Conservation (phyloP, 2,113 vertebrate species). For the Notechis scutatus region DNA sequence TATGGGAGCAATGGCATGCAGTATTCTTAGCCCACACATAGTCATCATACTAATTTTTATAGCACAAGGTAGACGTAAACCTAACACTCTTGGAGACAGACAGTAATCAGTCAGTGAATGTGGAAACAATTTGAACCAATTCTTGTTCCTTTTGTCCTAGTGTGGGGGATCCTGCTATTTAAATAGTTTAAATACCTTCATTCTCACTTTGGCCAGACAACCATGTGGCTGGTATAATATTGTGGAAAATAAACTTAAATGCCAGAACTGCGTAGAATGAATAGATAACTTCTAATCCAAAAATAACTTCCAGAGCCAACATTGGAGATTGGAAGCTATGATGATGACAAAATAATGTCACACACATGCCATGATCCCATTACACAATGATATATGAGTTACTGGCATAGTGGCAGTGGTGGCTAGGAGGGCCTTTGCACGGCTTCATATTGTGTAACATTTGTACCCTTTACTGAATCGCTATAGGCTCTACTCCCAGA, state of each 20-base stretch:
- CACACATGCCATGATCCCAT: neutral
- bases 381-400: neutral
- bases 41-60: neutral
- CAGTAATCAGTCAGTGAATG: neutral
- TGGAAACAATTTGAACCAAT: constrained; percentile 15
- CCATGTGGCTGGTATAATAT: neutral
- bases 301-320: neutral
- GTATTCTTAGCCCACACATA: neutral
- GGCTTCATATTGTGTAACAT: neutral
- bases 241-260: neutral
- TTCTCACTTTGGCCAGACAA: neutral
- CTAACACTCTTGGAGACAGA: neutral
- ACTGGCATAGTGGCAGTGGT: neutral
- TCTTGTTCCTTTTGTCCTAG: neutral
- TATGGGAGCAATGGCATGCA: neutral
- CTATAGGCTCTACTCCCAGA: neutral
- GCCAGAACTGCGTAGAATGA: neutral
- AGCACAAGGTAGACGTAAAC: neutral
- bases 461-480: neutral
- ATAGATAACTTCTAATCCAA: neutral
- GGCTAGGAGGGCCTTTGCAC: neutral
- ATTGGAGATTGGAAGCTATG: neutral
- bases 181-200: neutral
- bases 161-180: neutral
- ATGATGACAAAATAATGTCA: neutral